These are phyloP conservation scores for Glaucomys volans DNA, from an alignment of 2,113 vertebrate species.

Conservation along the genomic window DNA sequence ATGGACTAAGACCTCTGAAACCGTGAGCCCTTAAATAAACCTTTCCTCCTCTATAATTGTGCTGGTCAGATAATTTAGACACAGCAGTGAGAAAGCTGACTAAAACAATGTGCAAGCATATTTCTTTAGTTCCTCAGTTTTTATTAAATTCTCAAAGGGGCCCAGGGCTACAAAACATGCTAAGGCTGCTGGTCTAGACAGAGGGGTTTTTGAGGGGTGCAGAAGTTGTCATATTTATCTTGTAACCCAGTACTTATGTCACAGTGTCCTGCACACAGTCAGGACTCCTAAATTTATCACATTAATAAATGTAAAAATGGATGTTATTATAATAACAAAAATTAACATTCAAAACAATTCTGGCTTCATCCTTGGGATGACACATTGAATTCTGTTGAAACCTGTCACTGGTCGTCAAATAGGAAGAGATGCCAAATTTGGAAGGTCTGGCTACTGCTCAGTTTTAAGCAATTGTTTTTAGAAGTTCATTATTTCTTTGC, in stretches of 20 bases:
- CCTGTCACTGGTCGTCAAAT: not conserved
- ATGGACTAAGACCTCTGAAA: too few relatives aligned
- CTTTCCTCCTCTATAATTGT: too few relatives aligned
- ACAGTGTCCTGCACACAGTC: not conserved
- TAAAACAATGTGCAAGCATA: too few relatives aligned
- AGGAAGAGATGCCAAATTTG: conserved; percentile 8
- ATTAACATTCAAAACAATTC: conserved; percentile 37
- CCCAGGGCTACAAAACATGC: not conserved
- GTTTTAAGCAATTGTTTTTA: conserved; percentile 4
- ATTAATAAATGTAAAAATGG: not conserved
- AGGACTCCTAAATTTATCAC: not conserved
- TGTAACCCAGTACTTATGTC: not conserved
- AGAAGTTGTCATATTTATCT: not conserved
- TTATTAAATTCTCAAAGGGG: not conserved
- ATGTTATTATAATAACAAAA: not conserved
- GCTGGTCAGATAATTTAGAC: too few relatives aligned
- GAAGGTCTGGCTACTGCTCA: not conserved
- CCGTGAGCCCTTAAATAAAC: too few relatives aligned
- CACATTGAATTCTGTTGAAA: conserved; percentile 13
- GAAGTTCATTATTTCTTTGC: conserved; percentile 30
- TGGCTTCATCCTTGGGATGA: not conserved
- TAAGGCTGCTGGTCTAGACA: not conserved
- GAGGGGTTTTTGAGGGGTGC: not conserved
- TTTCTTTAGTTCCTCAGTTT: conserved; percentile 26
- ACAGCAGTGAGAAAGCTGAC: too few relatives aligned